Percentiles rank a stretch among this genome's conserved stretches.
Evolutionary conservation across 1,140 invertebrate species (phyloP).

Genomic region (Rhyacophila brunnea): DNA sequence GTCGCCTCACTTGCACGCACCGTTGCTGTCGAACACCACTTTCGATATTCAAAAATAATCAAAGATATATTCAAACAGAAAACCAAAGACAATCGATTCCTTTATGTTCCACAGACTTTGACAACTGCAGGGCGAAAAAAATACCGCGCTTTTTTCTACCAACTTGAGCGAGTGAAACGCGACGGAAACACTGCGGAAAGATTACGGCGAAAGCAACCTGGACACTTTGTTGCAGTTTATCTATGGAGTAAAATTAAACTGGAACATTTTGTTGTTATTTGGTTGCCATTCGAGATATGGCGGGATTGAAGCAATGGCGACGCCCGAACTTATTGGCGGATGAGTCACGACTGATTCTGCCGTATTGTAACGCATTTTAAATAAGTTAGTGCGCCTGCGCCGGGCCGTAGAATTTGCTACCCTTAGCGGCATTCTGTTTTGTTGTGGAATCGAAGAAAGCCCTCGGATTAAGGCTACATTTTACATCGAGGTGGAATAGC

Average conservation of each 20-base stretch:
- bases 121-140: constrained; percentile 17
- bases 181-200: background rate
- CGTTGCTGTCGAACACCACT: constrained; percentile 8
- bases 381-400: constrained; percentile 6
- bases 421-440: constrained; percentile 10
- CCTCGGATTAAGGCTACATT: background rate
- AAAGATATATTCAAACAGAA: constrained; percentile 10
- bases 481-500: too few relatives aligned
- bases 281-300: constrained; percentile 8
- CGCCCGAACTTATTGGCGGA: constrained; percentile 3
- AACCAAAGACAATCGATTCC: constrained; percentile 22
- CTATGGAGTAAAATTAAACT: background rate
- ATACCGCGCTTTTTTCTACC: constrained; percentile 19
- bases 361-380: constrained; percentile 27
- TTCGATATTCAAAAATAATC: constrained; percentile 5
- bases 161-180: constrained; percentile 6
- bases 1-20: constrained; percentile 7
- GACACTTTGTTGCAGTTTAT: too few relatives aligned
- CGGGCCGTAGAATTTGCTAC: constrained; percentile 9
- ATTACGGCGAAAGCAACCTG: constrained; percentile 4
- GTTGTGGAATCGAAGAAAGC: constrained; percentile 22
- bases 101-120: constrained; percentile 15
- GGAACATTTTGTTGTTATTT: constrained; percentile 18
- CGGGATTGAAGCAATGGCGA: constrained; percentile 6
- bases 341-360: constrained; percentile 23